A percentile compares a stretch with the other conserved stretches of the same genome.
Conservation (phyloP, 2,888 invertebrate species). For the Nemoura dubitans region DNA sequence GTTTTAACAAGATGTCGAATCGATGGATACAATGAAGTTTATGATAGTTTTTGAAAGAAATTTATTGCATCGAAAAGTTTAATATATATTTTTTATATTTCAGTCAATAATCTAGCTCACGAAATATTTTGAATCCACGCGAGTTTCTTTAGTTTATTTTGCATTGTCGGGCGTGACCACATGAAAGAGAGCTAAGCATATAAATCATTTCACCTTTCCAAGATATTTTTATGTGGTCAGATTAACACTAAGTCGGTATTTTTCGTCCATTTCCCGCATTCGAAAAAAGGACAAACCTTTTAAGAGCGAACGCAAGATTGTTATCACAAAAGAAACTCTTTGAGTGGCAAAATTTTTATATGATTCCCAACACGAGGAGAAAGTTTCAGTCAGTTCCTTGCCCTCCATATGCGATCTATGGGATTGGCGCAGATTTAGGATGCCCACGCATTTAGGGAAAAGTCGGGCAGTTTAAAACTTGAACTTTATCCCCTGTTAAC, state of each 20-base stretch:
- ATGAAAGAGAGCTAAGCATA: neutral
- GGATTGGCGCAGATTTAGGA: slow-evolving; percentile 33
- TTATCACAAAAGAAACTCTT: slow-evolving; percentile 36
- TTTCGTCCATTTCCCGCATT: neutral
- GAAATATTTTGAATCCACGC: neutral
- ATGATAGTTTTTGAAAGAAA: neutral
- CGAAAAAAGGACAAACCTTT: slow-evolving; percentile 10
- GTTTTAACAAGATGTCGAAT: slow-evolving; percentile 29
- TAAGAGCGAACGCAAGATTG: slow-evolving; percentile 2
- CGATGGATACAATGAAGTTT: slow-evolving; percentile 9
- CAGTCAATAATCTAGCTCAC: neutral
- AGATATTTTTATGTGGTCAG: neutral
- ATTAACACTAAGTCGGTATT: neutral
- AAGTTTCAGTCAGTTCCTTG: neutral
- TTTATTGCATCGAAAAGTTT: slow-evolving; percentile 4
- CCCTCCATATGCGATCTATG: slow-evolving; percentile 28
- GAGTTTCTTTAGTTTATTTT: neutral
- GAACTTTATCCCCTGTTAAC: slow-evolving; percentile 39
- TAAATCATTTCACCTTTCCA: neutral
- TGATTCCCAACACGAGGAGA: neutral
- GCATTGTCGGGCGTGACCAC: neutral
- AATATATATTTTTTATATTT: slow-evolving; percentile 15
- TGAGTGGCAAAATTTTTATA: slow-evolving; percentile 38
- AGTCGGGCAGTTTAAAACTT: slow-evolving; percentile 41
- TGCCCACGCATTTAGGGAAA: slow-evolving; percentile 19